Evolutionary conservation across 1,140 invertebrate genomes (phyloP).

Genomic region (Dryas iulia): DNA sequence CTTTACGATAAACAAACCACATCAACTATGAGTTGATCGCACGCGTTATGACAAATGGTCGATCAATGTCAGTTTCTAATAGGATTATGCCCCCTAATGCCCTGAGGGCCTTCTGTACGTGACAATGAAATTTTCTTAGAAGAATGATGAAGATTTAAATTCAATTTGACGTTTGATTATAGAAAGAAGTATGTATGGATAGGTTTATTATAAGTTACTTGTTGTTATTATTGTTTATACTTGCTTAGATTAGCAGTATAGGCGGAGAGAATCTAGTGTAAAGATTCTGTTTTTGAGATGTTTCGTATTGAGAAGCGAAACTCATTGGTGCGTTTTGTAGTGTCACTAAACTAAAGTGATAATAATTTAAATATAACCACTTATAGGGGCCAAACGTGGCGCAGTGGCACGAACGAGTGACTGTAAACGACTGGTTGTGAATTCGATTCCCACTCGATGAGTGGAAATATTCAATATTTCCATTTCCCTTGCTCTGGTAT

Average conservation of each 20-base stretch:
- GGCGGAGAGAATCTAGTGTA: too few species aligned
- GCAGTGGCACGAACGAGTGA: too few species aligned
- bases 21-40: neutral
- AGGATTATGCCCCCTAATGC: constrained; percentile 49
- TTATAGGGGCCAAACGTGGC: too few species aligned
- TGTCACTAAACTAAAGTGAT: too few species aligned
- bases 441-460: too few species aligned
- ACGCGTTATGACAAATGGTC: constrained; percentile 42
- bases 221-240: neutral
- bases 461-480: too few species aligned
- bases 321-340: too few species aligned
- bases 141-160: constrained; percentile 24
- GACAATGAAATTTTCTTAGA: constrained; percentile 36
- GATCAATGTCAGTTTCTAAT: constrained; percentile 56
- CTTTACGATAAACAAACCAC: neutral
- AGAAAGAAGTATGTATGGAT: neutral
- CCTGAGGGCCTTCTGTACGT: constrained; percentile 4
- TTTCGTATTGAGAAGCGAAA: too few species aligned
- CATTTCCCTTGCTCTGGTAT: too few species aligned
- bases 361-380: too few species aligned
- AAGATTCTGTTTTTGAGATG: too few species aligned
- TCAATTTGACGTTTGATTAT: constrained; percentile 11
- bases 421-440: too few species aligned
- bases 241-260: neutral
- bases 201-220: neutral